Conservation (phyloP, 2,797 vertebrate genomes). For the Gila robusta region DNA sequence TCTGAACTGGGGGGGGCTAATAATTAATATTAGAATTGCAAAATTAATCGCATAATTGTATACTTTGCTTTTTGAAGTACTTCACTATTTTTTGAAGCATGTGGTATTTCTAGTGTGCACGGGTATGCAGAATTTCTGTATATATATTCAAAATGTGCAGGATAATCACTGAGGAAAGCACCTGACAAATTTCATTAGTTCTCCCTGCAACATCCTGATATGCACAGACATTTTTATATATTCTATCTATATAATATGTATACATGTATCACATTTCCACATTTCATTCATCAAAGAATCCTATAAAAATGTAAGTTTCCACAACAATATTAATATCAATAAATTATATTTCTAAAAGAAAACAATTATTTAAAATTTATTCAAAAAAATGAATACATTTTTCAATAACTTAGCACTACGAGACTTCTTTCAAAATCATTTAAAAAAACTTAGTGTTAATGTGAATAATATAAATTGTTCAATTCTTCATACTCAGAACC, state of each 20-base stretch:
- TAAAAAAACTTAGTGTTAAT: background rate
- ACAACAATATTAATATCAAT: background rate
- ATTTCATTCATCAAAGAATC: no score
- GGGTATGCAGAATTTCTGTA: no score
- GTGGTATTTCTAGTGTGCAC: background rate
- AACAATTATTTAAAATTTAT: background rate
- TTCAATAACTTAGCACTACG: no score
- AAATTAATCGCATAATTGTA: background rate
- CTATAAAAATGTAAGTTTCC: background rate
- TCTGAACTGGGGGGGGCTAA: background rate
- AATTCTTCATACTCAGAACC: background rate
- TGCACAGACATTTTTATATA: no score
- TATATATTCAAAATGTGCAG: no score
- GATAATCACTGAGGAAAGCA: no score
- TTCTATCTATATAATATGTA: no score
- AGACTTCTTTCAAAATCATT: background rate
- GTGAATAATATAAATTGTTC: background rate
- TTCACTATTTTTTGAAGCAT: background rate
- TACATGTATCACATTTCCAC: no score
- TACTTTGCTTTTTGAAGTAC: background rate
- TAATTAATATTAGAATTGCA: no score
- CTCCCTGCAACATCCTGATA: no score
- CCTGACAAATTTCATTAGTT: no score
- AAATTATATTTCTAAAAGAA: background rate
- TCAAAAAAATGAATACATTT: no score